These are phyloP conservation scores for Dasypolia templi DNA, from an alignment of 2,888 invertebrate genomes.

Conservation along the genomic window DNA sequence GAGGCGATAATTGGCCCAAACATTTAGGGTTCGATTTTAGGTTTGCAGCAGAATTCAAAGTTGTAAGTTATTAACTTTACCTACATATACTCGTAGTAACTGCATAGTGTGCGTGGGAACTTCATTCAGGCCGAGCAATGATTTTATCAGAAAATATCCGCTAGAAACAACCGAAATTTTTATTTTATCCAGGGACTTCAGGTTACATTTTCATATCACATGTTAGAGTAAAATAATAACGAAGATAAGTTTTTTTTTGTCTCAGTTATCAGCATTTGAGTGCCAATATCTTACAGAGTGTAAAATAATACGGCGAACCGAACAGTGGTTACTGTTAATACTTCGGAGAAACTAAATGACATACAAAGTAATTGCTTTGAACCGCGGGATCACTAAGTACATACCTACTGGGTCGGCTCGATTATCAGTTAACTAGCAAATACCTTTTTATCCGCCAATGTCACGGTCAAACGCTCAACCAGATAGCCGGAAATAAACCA, in stretches of 20 bases:
- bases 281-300: not conserved
- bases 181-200: conserved; percentile 18
- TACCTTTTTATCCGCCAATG: conserved; percentile 51
- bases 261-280: not conserved
- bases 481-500: conserved; percentile 48
- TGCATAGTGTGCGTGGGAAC: too few species aligned
- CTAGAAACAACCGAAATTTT: conserved; percentile 6
- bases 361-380: conserved; percentile 5
- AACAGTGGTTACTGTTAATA: not conserved
- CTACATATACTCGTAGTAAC: too few species aligned
- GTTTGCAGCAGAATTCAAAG: not conserved
- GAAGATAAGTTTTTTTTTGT: not conserved
- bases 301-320: not conserved
- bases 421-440: conserved; percentile 33
- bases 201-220: conserved; percentile 18
- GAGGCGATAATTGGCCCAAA: not conserved
- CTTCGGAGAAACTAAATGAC: not conserved
- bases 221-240: conserved; percentile 13
- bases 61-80: not conserved
- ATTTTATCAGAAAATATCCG: conserved; percentile 3
- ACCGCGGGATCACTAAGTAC: not conserved
- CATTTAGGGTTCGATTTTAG: not conserved
- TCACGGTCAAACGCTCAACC: conserved; percentile 46
- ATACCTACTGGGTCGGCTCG: conserved; percentile 5
- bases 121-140: too few species aligned